These are phyloP conservation scores for Sesia apiformis DNA, from an alignment of 2,888 invertebrate species.

Conservation along the genomic window DNA sequence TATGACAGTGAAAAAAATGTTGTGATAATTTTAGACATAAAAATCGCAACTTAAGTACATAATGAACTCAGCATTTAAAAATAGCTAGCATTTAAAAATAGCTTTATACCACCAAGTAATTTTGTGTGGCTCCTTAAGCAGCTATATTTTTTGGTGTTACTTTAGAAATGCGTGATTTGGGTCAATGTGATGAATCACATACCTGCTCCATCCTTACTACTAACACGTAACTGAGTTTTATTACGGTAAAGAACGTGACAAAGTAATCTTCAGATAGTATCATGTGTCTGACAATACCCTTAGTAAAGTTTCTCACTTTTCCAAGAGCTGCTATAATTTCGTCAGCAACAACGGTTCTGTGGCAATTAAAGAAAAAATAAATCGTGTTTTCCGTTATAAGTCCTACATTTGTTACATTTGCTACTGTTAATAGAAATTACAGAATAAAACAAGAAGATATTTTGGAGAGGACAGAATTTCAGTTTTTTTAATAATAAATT, in stretches of 20 bases:
- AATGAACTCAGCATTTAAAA: too few relatives aligned
- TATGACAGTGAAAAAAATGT: too few relatives aligned
- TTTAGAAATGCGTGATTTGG: constrained; percentile 18
- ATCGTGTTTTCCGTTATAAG: background rate
- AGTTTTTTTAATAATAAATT: too few relatives aligned
- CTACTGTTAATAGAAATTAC: too few relatives aligned
- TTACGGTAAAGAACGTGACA: constrained; percentile 38
- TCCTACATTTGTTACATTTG: too few relatives aligned
- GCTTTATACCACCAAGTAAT: background rate
- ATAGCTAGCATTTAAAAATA: too few relatives aligned
- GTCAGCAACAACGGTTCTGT: background rate
- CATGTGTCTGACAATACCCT: background rate
- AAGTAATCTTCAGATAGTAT: constrained; percentile 21
- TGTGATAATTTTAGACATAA: too few relatives aligned
- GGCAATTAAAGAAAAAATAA: background rate
- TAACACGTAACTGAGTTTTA: constrained; percentile 17
- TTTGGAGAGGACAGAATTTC: too few relatives aligned
- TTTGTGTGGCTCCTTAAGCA: background rate
- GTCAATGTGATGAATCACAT: constrained; percentile 51
- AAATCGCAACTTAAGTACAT: too few relatives aligned
- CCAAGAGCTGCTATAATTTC: background rate
- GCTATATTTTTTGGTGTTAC: background rate
- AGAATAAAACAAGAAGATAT: too few relatives aligned
- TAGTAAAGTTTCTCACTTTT: background rate
- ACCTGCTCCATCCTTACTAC: constrained; percentile 28